These are phyloP conservation scores for Micropoecilia bifurca DNA, from an alignment of 2,797 vertebrate species.

Conservation along the genomic window DNA sequence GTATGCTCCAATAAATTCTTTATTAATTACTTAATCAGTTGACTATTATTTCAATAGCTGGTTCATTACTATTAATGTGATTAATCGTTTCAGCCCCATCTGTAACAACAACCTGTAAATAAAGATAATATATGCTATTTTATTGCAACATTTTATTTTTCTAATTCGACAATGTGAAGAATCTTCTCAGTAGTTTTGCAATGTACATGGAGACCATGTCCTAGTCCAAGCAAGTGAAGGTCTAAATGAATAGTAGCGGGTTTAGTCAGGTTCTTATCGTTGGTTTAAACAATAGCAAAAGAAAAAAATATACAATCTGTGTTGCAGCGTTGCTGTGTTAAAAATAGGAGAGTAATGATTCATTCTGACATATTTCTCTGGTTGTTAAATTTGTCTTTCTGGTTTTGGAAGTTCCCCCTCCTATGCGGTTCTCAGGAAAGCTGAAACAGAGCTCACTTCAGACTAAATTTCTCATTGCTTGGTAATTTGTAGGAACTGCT, in stretches of 20 bases:
- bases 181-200: not conserved
- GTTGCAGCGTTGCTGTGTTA: not conserved
- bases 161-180: not conserved
- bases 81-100: not conserved
- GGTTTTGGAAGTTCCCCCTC: conserved; percentile 9
- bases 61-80: not conserved
- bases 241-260: too few relatives aligned
- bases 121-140: not conserved
- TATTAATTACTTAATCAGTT: not conserved
- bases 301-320: not conserved
- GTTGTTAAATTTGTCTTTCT: conserved; percentile 28
- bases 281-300: not conserved
- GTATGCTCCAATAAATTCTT: not conserved
- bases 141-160: not conserved
- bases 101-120: not conserved
- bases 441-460: conserved; percentile 1
- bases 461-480: conserved; percentile 16
- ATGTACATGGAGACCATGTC: not conserved
- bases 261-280: too few relatives aligned
- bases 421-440: conserved; percentile 17
- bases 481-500: conserved; percentile 25
- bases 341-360: conserved; percentile 4
- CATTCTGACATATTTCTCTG: conserved; percentile 26
- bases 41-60: not conserved
- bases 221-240: too few relatives aligned